These are phyloP conservation scores for Motacilla alba DNA, from an alignment of 2,113 vertebrate genomes.

Conservation along the genomic window DNA sequence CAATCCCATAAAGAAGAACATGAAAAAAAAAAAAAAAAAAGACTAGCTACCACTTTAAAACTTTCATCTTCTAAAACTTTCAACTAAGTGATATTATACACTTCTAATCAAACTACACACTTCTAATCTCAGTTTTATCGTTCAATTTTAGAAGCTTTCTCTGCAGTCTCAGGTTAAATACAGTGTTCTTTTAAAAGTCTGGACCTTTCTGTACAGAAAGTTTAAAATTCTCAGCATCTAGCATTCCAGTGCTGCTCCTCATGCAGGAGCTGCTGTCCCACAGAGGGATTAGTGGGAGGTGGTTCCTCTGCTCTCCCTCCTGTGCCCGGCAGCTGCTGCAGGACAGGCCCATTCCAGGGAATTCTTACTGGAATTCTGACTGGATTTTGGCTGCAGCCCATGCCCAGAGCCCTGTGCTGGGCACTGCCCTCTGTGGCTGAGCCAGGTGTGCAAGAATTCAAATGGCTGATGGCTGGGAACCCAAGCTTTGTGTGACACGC, in stretches of 20 bases:
- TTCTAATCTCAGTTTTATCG: background rate
- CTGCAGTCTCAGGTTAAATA: background rate
- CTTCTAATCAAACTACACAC: background rate
- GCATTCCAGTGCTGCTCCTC: background rate
- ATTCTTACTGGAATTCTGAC: background rate
- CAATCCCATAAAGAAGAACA: background rate
- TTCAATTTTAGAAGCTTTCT: background rate
- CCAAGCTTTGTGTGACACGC: background rate
- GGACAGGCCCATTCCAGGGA: background rate
- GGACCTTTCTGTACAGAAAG: background rate
- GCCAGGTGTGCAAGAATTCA: background rate
- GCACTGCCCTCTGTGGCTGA: background rate
- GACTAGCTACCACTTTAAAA: background rate
- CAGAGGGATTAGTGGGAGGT: background rate
- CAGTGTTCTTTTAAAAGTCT: background rate
- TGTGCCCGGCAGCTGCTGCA: background rate
- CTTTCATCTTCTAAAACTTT: background rate
- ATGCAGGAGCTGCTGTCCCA: background rate
- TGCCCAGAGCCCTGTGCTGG: background rate
- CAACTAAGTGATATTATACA: background rate
- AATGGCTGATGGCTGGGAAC: background rate
- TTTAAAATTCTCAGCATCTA: background rate
- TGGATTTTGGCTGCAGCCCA: background rate
- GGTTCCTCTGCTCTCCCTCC: background rate
- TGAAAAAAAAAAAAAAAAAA: background rate